Conservation (phyloP, 2,113 vertebrate species). For the Dasyprocta punctata region DNA sequence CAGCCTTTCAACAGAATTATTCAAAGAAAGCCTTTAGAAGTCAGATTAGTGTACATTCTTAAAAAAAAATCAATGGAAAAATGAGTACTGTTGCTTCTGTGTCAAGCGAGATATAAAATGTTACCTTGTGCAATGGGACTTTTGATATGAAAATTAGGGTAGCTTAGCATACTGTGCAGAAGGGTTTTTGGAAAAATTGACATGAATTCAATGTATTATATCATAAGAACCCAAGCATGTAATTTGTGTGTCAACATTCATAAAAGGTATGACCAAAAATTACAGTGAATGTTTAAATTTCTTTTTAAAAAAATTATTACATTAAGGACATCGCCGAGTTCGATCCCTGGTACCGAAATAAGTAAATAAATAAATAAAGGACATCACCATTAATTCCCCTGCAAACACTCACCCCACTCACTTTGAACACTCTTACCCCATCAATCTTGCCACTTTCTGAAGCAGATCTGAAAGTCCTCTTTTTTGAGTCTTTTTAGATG, state of each 20-base stretch:
- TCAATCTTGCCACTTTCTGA: not conserved
- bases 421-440: not conserved
- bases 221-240: not conserved
- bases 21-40: not conserved
- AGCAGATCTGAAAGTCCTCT: not conserved
- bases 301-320: not conserved
- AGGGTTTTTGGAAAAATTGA: not conserved
- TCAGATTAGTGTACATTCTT: not conserved
- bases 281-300: not conserved
- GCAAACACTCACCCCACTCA: not conserved
- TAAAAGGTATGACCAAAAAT: not conserved
- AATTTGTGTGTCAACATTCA: not conserved
- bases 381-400: not conserved
- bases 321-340: no score
- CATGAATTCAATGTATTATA: not conserved
- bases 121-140: not conserved
- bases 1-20: slow-evolving; percentile 48
- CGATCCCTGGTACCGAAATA: no score
- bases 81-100: not conserved
- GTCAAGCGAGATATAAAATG: slow-evolving; percentile 10
- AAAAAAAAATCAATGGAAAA: not conserved
- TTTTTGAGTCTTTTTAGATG: not conserved
- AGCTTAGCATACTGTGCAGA: not conserved
- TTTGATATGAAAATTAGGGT: not conserved
- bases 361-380: no score